Conservation (phyloP, 2,888 invertebrate genomes). For the Smittia aterrima region DNA sequence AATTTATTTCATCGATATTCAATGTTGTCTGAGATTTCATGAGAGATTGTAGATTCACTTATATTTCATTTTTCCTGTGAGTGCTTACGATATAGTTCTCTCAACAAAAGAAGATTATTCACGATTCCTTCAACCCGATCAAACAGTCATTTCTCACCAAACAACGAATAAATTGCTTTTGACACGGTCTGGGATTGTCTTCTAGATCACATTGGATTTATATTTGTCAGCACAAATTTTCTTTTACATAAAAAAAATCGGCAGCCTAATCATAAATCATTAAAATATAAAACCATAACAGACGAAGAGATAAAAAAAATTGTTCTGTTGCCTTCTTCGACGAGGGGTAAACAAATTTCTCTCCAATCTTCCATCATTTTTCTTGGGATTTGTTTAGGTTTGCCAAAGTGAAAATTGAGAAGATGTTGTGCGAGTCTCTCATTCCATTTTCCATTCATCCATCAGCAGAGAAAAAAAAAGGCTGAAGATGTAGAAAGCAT, state of each 20-base stretch:
- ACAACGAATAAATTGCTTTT: slow-evolving; percentile 1
- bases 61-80: not conserved
- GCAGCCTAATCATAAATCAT: slow-evolving; percentile 22
- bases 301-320: not conserved
- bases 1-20: too few species aligned
- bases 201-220: not conserved
- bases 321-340: not conserved
- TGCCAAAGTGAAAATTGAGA: not conserved
- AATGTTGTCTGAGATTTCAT: too few species aligned
- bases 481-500: slow-evolving; percentile 24
- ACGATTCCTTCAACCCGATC: not conserved
- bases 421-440: not conserved
- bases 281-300: not conserved
- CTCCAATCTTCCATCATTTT: not conserved
- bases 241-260: not conserved
- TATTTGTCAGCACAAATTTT: slow-evolving; percentile 11
- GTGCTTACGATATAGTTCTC: too few species aligned
- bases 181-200: not conserved
- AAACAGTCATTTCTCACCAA: not conserved
- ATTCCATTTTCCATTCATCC: not conserved
- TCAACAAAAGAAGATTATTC: too few species aligned
- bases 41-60: too few species aligned
- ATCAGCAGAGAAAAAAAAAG: not conserved
- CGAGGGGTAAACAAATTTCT: slow-evolving; percentile 1
- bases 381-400: slow-evolving; percentile 4